Evolutionary conservation across 2,113 vertebrate species (phyloP).

Genomic region (Leptobrachium leishanense): DNA sequence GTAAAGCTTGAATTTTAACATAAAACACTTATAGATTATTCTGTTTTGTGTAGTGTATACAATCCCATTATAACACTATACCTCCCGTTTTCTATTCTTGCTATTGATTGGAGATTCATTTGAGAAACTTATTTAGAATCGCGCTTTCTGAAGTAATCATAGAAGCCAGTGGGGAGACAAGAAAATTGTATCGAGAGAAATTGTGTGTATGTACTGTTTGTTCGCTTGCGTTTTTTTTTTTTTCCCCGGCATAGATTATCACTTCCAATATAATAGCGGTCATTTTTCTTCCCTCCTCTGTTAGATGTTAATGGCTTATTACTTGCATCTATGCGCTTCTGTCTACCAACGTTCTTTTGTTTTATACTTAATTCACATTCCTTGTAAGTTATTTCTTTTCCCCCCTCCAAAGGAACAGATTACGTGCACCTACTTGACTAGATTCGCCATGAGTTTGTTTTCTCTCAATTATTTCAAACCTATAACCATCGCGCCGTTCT

Average conservation of each 20-base stretch:
- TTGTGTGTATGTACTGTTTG: conserved; percentile 68
- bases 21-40: no score
- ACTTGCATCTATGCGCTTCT: conserved; percentile 54
- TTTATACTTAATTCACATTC: conserved; percentile 52
- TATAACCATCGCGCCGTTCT: not conserved
- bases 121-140: conserved; percentile 79
- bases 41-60: conserved; percentile 68
- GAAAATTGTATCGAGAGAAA: conserved; percentile 82
- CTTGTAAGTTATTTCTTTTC: not conserved
- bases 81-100: conserved; percentile 64
- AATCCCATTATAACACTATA: conserved; percentile 50
- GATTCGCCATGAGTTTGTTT: not conserved
- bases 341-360: conserved; percentile 54
- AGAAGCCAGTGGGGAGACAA: conserved; percentile 84
- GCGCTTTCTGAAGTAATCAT: conserved; percentile 76
- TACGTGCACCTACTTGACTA: not conserved
- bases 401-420: not conserved
- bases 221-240: conserved; percentile 65
- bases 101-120: conserved; percentile 79
- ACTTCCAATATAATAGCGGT: conserved; percentile 80
- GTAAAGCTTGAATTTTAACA: no score
- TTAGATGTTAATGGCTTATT: conserved; percentile 70
- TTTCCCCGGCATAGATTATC: conserved; percentile 74
- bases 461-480: not conserved
- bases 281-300: conserved; percentile 72